Percentiles rank a stretch among this genome's conserved stretches.
phyloP scores from a whole-genome alignment of 1,140 invertebrate genomes.

The Formica exsecta region DNA sequence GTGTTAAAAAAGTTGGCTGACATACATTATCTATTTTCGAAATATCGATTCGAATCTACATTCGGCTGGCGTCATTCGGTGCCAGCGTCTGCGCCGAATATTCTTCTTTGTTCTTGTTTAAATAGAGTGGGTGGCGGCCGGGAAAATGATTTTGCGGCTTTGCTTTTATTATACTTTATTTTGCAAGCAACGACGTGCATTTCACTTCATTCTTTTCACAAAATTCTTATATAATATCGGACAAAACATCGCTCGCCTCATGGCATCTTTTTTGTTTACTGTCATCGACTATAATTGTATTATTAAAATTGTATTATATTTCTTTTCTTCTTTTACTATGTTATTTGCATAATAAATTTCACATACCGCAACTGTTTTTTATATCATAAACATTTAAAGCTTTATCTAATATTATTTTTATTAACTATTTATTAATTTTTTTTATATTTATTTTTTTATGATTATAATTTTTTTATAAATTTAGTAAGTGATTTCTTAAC shows the following conservation, averaged over 20 bases:
- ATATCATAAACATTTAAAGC: not conserved
- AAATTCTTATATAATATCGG: conserved; percentile 10
- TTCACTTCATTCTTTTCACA: conserved; percentile 7
- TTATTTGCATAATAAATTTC: conserved; percentile 31
- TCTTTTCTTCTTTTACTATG: not conserved
- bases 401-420: not conserved
- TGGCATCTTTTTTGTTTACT: conserved; percentile 11
- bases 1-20: not conserved
- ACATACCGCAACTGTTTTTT: not conserved
- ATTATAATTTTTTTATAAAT: not conserved
- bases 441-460: not conserved
- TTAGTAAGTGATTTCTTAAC: too few species aligned
- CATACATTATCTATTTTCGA: conserved; percentile 40
- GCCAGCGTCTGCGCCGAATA: conserved; percentile 13
- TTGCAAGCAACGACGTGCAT: conserved; percentile 27
- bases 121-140: conserved; percentile 41
- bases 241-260: not conserved
- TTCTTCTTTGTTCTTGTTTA: conserved; percentile 57
- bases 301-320: conserved; percentile 14
- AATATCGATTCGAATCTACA: not conserved
- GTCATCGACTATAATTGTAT: not conserved
- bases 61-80: conserved; percentile 7
- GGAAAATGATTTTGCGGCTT: not conserved
- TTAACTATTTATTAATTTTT: not conserved
- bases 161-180: conserved; percentile 50